Evolutionary conservation across 2,113 vertebrate genomes (phyloP).

Genomic region (Sterrhoptilus dennistouni): DNA sequence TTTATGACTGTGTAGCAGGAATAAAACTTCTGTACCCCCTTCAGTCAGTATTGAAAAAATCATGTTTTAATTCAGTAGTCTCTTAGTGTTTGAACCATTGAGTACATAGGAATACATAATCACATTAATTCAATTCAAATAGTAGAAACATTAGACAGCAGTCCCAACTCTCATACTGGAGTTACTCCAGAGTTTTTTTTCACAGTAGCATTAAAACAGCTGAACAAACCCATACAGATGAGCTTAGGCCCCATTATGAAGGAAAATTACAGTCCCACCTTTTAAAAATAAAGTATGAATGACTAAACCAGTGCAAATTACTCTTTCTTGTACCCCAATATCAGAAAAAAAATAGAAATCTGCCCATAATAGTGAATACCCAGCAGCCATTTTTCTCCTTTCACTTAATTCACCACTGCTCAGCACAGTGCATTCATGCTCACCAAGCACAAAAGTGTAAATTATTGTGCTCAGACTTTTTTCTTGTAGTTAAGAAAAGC

Average conservation of each 20-base stretch:
- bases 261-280: background rate
- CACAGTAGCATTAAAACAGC: background rate
- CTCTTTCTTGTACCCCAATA: background rate
- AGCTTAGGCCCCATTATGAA: background rate
- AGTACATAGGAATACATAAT: background rate
- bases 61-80: slow-evolving; percentile 4
- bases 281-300: background rate
- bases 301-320: background rate
- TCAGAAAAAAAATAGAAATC: background rate
- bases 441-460: background rate
- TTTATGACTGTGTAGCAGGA: background rate
- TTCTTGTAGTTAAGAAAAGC: background rate
- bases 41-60: background rate
- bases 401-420: background rate
- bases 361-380: background rate
- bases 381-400: background rate
- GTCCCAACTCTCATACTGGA: background rate
- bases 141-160: background rate
- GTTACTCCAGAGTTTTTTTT: background rate
- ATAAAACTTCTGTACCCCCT: background rate
- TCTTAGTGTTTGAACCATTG: background rate
- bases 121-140: background rate
- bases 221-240: background rate
- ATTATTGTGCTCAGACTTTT: background rate
- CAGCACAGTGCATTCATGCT: background rate